These are phyloP conservation scores for Drosophila carrolli DNA, from an alignment of 1,140 invertebrate species.

Conservation along the genomic window DNA sequence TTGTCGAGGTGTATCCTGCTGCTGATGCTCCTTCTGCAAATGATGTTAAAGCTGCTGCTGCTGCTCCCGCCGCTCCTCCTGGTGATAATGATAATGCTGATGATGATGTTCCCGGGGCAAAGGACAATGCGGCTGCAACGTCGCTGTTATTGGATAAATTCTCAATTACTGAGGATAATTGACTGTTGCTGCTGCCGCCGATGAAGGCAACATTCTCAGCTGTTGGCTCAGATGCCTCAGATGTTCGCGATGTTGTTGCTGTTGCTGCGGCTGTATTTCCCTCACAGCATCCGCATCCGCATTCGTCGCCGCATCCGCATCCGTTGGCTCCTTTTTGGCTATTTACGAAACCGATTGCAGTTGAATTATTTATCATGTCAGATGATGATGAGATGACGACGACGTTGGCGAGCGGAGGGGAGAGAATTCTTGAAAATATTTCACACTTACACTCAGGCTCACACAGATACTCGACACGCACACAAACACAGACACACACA, in stretches of 20 bases:
- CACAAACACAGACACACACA: constrained; percentile 17
- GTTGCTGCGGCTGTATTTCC: constrained; percentile 17
- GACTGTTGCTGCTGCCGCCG: constrained; percentile 53
- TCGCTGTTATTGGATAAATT: constrained; percentile 84
- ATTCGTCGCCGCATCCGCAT: constrained; percentile 6
- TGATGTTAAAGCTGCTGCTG: constrained; percentile 29
- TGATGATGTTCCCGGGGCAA: constrained; percentile 24
- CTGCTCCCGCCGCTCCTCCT: constrained; percentile 24
- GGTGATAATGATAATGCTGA: constrained; percentile 25
- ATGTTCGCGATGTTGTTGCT: constrained; percentile 10
- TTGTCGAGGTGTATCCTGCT: constrained; percentile 16
- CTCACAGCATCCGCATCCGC: constrained; percentile 17
- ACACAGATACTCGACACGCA: constrained; percentile 49
- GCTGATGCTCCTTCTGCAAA: background rate
- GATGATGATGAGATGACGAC: constrained; percentile 46
- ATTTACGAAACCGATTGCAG: constrained; percentile 79
- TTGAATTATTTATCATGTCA: constrained; percentile 84
- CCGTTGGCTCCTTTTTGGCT: constrained; percentile 56
- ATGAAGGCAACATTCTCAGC: constrained; percentile 34
- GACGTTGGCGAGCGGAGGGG: constrained; percentile 60
- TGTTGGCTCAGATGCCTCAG: constrained; percentile 31
- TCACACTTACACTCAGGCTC: constrained; percentile 68
- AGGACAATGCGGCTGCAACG: constrained; percentile 71
- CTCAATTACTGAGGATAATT: constrained; percentile 84
- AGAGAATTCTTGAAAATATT: constrained; percentile 82